Percentiles rank a stretch among this genome's conserved stretches.
Evolutionary conservation across 1,140 invertebrate genomes (phyloP).

Genomic region (Bombus confusus): DNA sequence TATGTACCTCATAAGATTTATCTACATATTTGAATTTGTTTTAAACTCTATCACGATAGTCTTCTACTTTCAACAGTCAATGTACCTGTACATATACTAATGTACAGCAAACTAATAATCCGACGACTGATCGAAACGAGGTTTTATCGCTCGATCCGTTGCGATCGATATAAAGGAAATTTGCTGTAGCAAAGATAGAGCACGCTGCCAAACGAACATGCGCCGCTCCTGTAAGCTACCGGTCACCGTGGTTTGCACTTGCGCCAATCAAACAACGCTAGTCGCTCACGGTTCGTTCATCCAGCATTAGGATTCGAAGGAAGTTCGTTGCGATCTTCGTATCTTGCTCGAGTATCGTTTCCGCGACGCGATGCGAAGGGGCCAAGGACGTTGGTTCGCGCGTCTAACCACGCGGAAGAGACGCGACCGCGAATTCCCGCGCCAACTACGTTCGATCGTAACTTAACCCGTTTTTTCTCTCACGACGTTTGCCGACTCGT

Average conservation of each 20-base stretch:
- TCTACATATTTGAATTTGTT: too few relatives aligned
- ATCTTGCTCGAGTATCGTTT: slow-evolving; percentile 24
- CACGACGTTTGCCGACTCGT: background rate
- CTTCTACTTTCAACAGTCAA: too few relatives aligned
- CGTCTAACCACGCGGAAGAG: slow-evolving; percentile 20
- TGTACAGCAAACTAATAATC: too few relatives aligned
- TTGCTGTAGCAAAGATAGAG: background rate
- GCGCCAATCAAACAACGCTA: slow-evolving; percentile 49
- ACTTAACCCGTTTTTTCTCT: background rate
- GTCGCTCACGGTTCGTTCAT: slow-evolving; percentile 44
- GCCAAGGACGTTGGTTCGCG: slow-evolving; percentile 10
- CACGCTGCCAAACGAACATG: background rate
- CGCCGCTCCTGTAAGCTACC: background rate
- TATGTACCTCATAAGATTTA: too few relatives aligned
- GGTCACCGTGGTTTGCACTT: slow-evolving; percentile 33
- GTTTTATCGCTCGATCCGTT: too few relatives aligned
- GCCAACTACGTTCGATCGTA: background rate
- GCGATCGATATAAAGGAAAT: slow-evolving; percentile 22
- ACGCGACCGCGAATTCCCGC: background rate
- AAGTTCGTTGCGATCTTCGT: slow-evolving; percentile 35
- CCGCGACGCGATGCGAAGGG: background rate
- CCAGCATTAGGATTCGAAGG: slow-evolving; percentile 28
- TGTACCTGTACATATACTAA: background rate
- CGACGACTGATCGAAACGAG: too few relatives aligned
- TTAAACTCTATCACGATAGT: too few relatives aligned